Conservation (phyloP, 2,888 invertebrate species). For the Onchidella celtica region DNA sequence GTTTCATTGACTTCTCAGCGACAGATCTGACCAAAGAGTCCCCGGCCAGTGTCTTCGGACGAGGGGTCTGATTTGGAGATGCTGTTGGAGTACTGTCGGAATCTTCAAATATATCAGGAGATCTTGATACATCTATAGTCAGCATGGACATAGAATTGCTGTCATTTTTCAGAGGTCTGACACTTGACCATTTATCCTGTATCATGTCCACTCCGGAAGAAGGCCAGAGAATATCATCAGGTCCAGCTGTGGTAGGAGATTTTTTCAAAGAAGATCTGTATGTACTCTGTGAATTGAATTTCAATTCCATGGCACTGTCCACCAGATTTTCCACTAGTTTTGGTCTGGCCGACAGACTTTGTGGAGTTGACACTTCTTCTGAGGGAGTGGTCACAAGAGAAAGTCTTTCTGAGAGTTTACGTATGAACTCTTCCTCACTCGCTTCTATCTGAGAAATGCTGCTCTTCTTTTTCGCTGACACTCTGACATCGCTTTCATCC, state of each 20-base stretch:
- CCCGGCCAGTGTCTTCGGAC: background rate
- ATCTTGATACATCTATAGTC: conserved; percentile 2
- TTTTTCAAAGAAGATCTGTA: background rate
- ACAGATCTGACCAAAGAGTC: background rate
- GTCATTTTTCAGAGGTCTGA: background rate
- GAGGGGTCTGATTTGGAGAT: conserved; percentile 30
- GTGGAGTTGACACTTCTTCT: background rate
- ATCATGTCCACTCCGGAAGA: background rate
- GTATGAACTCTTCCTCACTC: conserved; percentile 39
- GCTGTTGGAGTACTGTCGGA: conserved; percentile 42
- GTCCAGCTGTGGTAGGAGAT: background rate
- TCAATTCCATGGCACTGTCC: background rate
- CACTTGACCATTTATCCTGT: background rate
- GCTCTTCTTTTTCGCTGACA: background rate
- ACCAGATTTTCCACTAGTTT: background rate
- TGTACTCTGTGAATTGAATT: background rate
- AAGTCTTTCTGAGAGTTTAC: conserved; percentile 25
- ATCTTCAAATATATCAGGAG: conserved; percentile 4
- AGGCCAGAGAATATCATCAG: background rate
- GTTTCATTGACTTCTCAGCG: background rate
- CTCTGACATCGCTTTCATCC: background rate
- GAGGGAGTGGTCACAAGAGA: background rate
- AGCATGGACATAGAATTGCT: background rate
- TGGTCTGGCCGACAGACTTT: background rate
- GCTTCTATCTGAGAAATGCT: conserved; percentile 5